Evolutionary conservation across 2,888 invertebrate species (phyloP), one percentile per base, ranked within the genome.

Genomic region (Agrotis clavis): DNA sequence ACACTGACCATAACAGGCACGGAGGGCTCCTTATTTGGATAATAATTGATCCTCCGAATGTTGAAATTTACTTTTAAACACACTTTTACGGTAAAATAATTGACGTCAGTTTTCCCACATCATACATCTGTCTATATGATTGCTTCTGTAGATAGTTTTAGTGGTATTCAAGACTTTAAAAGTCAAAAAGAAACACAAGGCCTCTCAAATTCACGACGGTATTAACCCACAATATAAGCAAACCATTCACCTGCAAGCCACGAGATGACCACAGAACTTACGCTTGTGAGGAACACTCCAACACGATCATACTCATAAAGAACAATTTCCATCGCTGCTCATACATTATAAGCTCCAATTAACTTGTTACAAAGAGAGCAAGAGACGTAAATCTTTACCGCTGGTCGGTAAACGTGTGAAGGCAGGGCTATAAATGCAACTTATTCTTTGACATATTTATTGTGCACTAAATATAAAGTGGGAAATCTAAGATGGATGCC

Each of bases 361-460:
- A 73, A 77, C n/a, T 61, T 53, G 68, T 69, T 66, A 57, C 9
- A 70, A 56, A 61, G 50, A 54, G 45, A 70, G 61, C 71, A 30
- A 83, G 73, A 75, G 56, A 81, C 47, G 18, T 54, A 53, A 59
- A 68, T 67, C 56, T 14, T 60, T 7, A 21, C 25, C 51, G 21
- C 45, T 47, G 54, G 59, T 53, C 81, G 62, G 67, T 60, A 30
- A 66, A 73, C 51, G 51, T 48, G 81, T 68, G 62, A 68, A 77
- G 71, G 65, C 67, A 68, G 50, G 57, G 72, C 68, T 79, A 59
- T 84, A 84, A 80, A 78, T 74, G 81, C 76, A 83, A 84, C 81
- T 77, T 84, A 84, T 81, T 84, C 79, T 80, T 71, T 71, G 80
- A 83, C 83, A 82, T 83, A 79, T 85, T 85, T 85, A 83, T 82